A percentile compares a stretch with the other conserved stretches of the same genome.
These are phyloP conservation scores for Bombus affinis DNA, from an alignment of 1,140 invertebrate species.

Conservation along the genomic window DNA sequence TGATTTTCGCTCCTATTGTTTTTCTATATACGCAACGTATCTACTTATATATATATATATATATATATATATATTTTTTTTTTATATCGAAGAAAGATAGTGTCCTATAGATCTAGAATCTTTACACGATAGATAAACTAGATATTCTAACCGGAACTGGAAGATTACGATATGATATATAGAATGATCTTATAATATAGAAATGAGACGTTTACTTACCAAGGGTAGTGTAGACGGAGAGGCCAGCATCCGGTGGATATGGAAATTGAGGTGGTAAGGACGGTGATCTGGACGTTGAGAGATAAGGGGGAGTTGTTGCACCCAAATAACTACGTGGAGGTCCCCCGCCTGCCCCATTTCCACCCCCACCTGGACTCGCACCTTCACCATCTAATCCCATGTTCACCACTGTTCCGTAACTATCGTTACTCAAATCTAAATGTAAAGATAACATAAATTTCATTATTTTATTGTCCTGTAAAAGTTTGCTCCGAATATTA, in stretches of 20 bases:
- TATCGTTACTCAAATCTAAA: slow-evolving; percentile 92
- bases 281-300: slow-evolving; percentile 90
- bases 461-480: not conserved
- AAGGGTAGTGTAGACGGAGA: slow-evolving; percentile 90
- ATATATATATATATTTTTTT: too few species aligned
- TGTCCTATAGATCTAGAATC: too few species aligned
- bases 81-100: too few species aligned
- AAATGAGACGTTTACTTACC: slow-evolving; percentile 81
- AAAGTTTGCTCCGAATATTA: too few species aligned
- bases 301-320: slow-evolving; percentile 90
- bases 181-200: not conserved
- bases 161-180: too few species aligned
- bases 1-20: too few species aligned
- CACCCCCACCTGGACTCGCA: slow-evolving; percentile 88
- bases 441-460: slow-evolving; percentile 30
- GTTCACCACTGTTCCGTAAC: slow-evolving; percentile 91
- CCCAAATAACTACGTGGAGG: slow-evolving; percentile 84
- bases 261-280: slow-evolving; percentile 86
- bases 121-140: too few species aligned
- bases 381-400: slow-evolving; percentile 89
- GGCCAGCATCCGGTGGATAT: slow-evolving; percentile 87
- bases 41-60: too few species aligned
- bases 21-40: too few species aligned
- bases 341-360: slow-evolving; percentile 82
- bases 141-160: too few species aligned